phyloP scores from a whole-genome alignment of 2,113 vertebrate species.

The Pluvianellus socialis region DNA sequence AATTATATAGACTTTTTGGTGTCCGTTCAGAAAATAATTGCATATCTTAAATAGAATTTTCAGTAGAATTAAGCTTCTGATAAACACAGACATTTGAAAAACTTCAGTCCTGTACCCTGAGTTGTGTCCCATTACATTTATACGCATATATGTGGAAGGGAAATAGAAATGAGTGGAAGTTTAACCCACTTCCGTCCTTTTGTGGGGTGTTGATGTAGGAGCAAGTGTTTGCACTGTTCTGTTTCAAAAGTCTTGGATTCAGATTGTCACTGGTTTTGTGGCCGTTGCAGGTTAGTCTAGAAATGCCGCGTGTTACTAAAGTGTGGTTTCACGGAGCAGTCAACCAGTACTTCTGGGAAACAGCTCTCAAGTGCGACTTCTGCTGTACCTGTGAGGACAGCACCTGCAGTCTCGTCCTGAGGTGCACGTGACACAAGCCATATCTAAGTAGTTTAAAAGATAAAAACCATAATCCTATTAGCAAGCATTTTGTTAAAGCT shows the following conservation, averaged over 20 bases:
- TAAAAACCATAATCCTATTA: not conserved
- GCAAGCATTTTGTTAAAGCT: not conserved
- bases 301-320: not conserved
- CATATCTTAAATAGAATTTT: not conserved
- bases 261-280: not conserved
- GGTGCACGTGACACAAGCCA: not conserved
- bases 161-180: not conserved
- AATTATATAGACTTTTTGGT: not conserved
- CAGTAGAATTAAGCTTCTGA: not conserved
- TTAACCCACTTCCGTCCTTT: not conserved
- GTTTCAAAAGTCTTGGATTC: not conserved
- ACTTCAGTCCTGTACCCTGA: not conserved
- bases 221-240: not conserved
- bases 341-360: not conserved
- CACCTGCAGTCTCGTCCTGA: not conserved
- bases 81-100: not conserved
- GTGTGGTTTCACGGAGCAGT: not conserved
- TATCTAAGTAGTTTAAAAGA: conserved; percentile 23
- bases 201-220: not conserved
- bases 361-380: not conserved
- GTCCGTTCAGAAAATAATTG: not conserved
- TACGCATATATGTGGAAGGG: not conserved
- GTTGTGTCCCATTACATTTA: not conserved
- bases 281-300: not conserved
- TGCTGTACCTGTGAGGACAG: not conserved